Conservation (phyloP, 1,140 invertebrate genomes). For the Pristionchus pacificus region DNA sequence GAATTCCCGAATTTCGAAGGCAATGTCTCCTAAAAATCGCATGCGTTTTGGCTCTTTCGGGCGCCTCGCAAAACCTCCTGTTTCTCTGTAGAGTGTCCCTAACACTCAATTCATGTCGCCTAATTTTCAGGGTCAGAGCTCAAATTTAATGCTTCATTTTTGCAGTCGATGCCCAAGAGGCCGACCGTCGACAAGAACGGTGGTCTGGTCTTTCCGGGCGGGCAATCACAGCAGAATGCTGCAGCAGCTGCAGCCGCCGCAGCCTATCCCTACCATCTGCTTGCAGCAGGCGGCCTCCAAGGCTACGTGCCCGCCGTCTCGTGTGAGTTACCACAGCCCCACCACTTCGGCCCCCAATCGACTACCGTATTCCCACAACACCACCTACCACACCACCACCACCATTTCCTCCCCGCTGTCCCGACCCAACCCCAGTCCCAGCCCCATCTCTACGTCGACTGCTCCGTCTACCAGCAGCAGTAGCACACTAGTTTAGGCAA, state of each 20-base stretch:
- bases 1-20: not conserved
- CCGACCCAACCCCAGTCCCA: no score
- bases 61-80: slow-evolving; percentile 1
- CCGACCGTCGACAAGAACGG: slow-evolving; percentile 44
- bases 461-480: no score
- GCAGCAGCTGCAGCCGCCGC: slow-evolving; percentile 16
- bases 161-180: slow-evolving; percentile 35
- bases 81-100: slow-evolving; percentile 19
- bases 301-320: slow-evolving; percentile 43
- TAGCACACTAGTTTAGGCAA: no score
- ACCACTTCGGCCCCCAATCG: not conserved
- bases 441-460: no score
- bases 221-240: not conserved
- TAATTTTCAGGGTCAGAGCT: not conserved
- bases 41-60: no score
- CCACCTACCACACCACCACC: no score
- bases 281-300: slow-evolving; percentile 30
- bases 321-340: slow-evolving; percentile 38
- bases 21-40: not conserved
- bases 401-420: no score
- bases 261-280: slow-evolving; percentile 40
- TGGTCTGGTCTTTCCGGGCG: slow-evolving; percentile 19
- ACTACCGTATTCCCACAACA: not conserved
- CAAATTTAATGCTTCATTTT: slow-evolving; percentile 4
- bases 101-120: not conserved